Evolutionary conservation across 2,888 invertebrate genomes (phyloP).

Genomic region (Chydorus sphaericus): DNA sequence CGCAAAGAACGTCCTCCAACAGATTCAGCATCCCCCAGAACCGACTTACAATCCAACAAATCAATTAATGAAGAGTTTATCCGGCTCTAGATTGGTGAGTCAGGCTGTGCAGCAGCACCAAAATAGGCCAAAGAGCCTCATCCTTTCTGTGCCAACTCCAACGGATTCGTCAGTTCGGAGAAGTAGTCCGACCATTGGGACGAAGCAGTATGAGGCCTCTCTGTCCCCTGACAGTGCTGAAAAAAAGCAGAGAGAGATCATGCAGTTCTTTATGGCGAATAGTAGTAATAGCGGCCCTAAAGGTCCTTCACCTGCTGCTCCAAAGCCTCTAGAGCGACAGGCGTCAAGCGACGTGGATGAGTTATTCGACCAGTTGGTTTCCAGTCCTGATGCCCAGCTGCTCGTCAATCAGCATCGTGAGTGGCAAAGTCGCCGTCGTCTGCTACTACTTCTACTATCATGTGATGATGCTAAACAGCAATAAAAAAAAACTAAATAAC

Average conservation of each 20-base stretch:
- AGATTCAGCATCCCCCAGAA: not conserved
- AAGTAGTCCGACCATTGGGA: not conserved
- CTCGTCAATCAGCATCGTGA: not conserved
- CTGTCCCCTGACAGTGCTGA: constrained; percentile 48
- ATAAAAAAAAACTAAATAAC: too few species aligned
- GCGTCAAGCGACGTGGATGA: not conserved
- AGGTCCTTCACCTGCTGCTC: not conserved
- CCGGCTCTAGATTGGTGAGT: not conserved
- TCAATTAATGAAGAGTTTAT: not conserved
- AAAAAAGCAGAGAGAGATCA: constrained; percentile 52
- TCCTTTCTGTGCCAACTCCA: too few species aligned
- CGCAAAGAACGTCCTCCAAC: not conserved
- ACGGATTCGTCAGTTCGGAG: too few species aligned
- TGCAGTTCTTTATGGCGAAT: constrained; percentile 1
- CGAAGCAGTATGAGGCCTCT: constrained; percentile 67
- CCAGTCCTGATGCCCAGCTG: not conserved
- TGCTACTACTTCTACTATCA: too few species aligned
- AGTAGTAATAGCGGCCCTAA: not conserved
- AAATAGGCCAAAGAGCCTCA: not conserved
- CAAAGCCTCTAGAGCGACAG: not conserved
- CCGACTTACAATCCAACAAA: not conserved
- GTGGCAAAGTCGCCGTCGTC: not conserved
- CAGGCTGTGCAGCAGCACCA: not conserved
- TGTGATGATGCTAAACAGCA: too few species aligned
- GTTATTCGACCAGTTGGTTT: not conserved